Percentiles rank a stretch among this genome's conserved stretches.
Conservation (phyloP, 2,888 invertebrate species). For the Erannis defoliaria region DNA sequence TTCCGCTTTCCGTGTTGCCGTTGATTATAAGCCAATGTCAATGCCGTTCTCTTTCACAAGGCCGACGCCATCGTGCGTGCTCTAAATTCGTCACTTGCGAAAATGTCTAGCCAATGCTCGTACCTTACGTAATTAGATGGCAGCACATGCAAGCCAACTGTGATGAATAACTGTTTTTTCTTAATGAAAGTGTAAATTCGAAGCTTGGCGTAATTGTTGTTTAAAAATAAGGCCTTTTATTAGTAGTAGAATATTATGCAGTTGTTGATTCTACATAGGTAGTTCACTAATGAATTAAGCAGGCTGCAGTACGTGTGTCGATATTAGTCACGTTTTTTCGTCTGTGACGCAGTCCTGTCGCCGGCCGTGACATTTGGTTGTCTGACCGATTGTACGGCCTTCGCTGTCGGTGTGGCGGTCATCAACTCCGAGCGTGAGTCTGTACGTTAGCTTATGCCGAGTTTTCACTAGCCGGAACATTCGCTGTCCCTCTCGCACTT, state of each 20-base stretch:
- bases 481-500: conserved; percentile 57
- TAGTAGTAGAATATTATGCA: background rate
- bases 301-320: conserved; percentile 33
- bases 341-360: conserved; percentile 80
- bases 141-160: conserved; percentile 44
- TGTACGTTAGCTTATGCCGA: conserved; percentile 68
- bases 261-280: background rate
- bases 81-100: conserved; percentile 54
- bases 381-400: conserved; percentile 85
- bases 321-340: conserved; percentile 77
- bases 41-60: conserved; percentile 73
- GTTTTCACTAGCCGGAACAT: conserved; percentile 64
- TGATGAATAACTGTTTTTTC: background rate
- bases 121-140: conserved; percentile 47
- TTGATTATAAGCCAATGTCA: conserved; percentile 77
- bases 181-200: background rate
- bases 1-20: conserved; percentile 74
- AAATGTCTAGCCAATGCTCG: conserved; percentile 51
- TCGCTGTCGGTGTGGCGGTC: conserved; percentile 82
- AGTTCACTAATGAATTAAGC: conserved; percentile 1
- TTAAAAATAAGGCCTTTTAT: background rate
- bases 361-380: conserved; percentile 83
- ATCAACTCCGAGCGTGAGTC: conserved; percentile 77
- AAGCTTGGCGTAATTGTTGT: background rate
- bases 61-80: conserved; percentile 58